phyloP scores from a whole-genome alignment of 2,113 vertebrate species.

The Vicugna pacos region DNA sequence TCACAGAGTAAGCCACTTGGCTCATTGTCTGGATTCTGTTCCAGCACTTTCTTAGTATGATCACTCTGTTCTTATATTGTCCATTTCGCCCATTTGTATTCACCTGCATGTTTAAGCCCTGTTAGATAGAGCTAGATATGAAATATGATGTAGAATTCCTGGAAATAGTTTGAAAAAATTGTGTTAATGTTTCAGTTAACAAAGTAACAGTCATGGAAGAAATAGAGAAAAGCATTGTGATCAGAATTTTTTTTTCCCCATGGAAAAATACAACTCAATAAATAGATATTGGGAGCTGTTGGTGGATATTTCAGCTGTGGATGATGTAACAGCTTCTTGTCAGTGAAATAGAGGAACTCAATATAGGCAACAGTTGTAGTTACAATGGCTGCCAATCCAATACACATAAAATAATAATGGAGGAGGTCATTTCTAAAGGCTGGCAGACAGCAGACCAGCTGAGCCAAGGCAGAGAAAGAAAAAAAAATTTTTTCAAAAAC shows the following conservation, averaged over 20 bases:
- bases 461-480: slow-evolving; percentile 78
- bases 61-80: background rate
- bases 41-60: background rate
- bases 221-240: slow-evolving; percentile 67
- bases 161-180: background rate
- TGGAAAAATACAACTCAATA: slow-evolving; percentile 58
- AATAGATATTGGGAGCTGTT: slow-evolving; percentile 42
- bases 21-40: background rate
- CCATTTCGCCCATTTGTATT: background rate
- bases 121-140: background rate
- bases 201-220: slow-evolving; percentile 62
- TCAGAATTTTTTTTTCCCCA: slow-evolving; percentile 73
- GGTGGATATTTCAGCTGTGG: slow-evolving; percentile 68
- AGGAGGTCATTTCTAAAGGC: slow-evolving; percentile 74
- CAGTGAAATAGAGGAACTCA: slow-evolving; percentile 54
- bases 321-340: slow-evolving; percentile 76
- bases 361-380: slow-evolving; percentile 80
- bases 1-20: background rate
- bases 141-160: background rate
- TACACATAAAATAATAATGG: slow-evolving; percentile 83
- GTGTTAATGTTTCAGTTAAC: background rate
- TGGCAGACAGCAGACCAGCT: slow-evolving; percentile 81
- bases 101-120: background rate
- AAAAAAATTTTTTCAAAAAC: slow-evolving; percentile 49
- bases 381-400: slow-evolving; percentile 83